These are phyloP conservation scores for Trichonephila clavipes DNA, from an alignment of 1,140 invertebrate species.

Conservation along the genomic window DNA sequence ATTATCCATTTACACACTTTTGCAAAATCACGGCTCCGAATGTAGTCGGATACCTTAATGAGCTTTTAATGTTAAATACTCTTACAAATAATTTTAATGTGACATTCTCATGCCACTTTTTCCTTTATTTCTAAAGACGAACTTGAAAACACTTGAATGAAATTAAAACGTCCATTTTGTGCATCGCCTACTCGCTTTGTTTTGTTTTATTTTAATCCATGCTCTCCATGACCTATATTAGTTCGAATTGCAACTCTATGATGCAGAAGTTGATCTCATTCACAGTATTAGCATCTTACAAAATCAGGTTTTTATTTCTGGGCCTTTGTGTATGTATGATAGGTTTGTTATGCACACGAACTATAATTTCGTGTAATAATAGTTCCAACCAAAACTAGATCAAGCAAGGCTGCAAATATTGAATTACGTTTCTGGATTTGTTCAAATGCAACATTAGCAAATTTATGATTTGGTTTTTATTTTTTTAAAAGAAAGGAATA, in stretches of 20 bases:
- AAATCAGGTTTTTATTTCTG: slow-evolving; percentile 26
- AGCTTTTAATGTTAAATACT: too few species aligned
- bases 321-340: not conserved
- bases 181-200: not conserved
- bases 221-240: not conserved
- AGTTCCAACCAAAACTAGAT: not conserved
- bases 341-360: not conserved
- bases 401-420: not conserved
- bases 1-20: too few species aligned
- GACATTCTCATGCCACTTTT: not conserved
- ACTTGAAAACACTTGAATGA: not conserved
- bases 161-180: not conserved
- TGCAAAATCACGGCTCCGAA: too few species aligned
- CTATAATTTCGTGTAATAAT: not conserved
- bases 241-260: not conserved
- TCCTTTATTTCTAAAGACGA: not conserved
- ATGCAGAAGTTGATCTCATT: not conserved
- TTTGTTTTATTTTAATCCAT: not conserved
- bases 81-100: not conserved
- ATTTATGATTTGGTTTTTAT: not conserved
- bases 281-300: not conserved
- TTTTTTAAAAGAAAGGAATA: too few species aligned
- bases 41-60: too few species aligned
- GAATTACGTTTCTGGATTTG: not conserved
- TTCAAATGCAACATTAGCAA: not conserved